Percentiles rank a stretch among this genome's conserved stretches.
These are phyloP conservation scores for Schizopygopsis malacanthus DNA, from an alignment of 2,797 vertebrate species.

Conservation along the genomic window DNA sequence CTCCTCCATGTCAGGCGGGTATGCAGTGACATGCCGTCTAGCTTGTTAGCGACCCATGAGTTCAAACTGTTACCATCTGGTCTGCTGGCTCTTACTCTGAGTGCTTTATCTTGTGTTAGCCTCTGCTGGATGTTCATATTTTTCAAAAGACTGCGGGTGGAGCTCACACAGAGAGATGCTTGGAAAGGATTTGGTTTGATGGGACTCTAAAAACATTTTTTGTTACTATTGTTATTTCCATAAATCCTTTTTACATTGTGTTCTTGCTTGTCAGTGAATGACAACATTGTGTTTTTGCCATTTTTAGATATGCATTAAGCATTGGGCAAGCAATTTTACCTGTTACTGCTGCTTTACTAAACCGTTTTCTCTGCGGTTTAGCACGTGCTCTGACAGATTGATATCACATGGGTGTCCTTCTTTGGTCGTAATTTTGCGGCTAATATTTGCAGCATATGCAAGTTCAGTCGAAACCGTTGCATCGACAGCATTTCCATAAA, in stretches of 20 bases:
- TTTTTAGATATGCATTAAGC: slow-evolving; percentile 28
- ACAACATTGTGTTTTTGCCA: not conserved
- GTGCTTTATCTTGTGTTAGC: slow-evolving; percentile 51
- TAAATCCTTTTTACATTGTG: slow-evolving; percentile 2
- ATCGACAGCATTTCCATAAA: slow-evolving; percentile 79
- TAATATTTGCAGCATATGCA: slow-evolving; percentile 71
- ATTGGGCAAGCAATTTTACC: slow-evolving; percentile 1
- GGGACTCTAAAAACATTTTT: not conserved
- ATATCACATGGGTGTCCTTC: slow-evolving; percentile 16
- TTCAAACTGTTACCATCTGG: slow-evolving; percentile 69
- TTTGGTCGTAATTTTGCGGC: slow-evolving; percentile 47
- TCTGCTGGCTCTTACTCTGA: slow-evolving; percentile 54
- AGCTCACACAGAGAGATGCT: slow-evolving; percentile 25
- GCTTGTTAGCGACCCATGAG: slow-evolving; percentile 61
- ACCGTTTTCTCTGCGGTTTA: not conserved
- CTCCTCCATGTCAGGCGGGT: slow-evolving; percentile 38
- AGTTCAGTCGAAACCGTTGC: slow-evolving; percentile 75
- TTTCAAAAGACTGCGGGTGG: slow-evolving; percentile 41
- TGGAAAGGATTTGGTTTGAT: slow-evolving; percentile 15
- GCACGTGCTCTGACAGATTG: slow-evolving; percentile 14
- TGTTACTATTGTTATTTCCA: not conserved
- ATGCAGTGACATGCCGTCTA: slow-evolving; percentile 48
- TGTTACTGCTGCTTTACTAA: slow-evolving; percentile 7
- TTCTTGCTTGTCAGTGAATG: not conserved
- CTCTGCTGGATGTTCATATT: slow-evolving; percentile 56